Conservation (phyloP, 2,113 vertebrate species). For the Gambusia holbrooki region DNA sequence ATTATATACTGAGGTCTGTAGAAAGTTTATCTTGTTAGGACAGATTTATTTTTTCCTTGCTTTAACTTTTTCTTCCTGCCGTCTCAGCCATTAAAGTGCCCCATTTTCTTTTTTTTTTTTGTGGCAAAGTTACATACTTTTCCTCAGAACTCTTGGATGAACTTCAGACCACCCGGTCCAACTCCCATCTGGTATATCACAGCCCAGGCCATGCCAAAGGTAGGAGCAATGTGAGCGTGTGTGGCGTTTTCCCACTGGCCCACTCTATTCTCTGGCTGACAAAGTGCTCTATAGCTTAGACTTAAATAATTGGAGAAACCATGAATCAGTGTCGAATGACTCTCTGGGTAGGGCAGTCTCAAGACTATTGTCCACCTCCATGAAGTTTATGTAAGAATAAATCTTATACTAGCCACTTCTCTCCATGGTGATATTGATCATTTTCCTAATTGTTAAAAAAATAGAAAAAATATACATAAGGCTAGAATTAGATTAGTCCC, state of each 20-base stretch:
- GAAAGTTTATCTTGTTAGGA: conserved; percentile 41
- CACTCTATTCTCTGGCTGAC: conserved; percentile 56
- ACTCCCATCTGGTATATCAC: conserved; percentile 72
- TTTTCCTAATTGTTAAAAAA: conserved; percentile 39
- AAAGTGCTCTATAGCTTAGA: conserved; percentile 56
- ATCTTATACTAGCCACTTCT: conserved; percentile 21
- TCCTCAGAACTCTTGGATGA: conserved; percentile 70
- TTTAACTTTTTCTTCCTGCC: conserved; percentile 43
- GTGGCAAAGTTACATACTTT: conserved; percentile 40
- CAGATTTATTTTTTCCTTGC: conserved; percentile 34
- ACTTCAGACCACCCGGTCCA: conserved; percentile 75
- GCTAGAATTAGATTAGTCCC: conserved; percentile 59
- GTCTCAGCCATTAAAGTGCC: conserved; percentile 44
- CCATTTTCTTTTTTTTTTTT: conserved; percentile 9
- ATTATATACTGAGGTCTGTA: conserved; percentile 20
- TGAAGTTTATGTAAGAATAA: conserved; percentile 18
- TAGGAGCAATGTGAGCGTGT: conserved; percentile 71
- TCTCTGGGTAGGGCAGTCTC: conserved; percentile 45
- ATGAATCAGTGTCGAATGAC: conserved; percentile 63
- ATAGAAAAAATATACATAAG: conserved; percentile 44
- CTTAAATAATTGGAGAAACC: conserved; percentile 60
- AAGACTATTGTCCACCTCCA: conserved; percentile 37
- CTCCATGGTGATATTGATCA: conserved; percentile 34
- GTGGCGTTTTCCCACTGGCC: conserved; percentile 69
- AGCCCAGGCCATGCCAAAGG: conserved; percentile 64